These are phyloP conservation scores for Itoplectis maculator DNA, from an alignment of 2,888 invertebrate species.

Conservation along the genomic window DNA sequence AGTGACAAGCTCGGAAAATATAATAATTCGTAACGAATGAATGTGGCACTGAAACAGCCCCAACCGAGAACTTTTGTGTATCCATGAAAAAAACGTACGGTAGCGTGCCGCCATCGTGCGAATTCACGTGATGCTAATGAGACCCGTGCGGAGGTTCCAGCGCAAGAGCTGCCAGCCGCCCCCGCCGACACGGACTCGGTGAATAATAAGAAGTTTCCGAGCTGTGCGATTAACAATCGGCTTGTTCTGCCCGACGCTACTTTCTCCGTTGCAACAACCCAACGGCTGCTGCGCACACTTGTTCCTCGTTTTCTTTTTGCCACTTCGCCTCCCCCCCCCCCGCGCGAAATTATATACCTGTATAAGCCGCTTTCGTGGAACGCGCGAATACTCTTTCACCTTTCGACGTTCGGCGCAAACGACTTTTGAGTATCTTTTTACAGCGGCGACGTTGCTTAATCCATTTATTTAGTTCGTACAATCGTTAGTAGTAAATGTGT, in stretches of 20 bases:
- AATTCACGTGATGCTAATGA: slow-evolving; percentile 69
- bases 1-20: slow-evolving; percentile 8
- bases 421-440: slow-evolving; percentile 40
- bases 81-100: slow-evolving; percentile 60
- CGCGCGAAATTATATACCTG: slow-evolving; percentile 16
- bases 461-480: slow-evolving; percentile 17
- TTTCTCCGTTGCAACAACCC: slow-evolving; percentile 27
- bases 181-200: slow-evolving; percentile 54
- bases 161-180: no score
- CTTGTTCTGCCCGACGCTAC: slow-evolving; percentile 61
- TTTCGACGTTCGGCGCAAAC: slow-evolving; percentile 44
- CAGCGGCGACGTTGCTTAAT: slow-evolving; percentile 14
- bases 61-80: slow-evolving; percentile 65
- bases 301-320: slow-evolving; percentile 18
- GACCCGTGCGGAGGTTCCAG: slow-evolving; percentile 56
- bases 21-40: slow-evolving; percentile 16
- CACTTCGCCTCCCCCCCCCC: not conserved
- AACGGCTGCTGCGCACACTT: slow-evolving; percentile 31
- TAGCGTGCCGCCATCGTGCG: slow-evolving; percentile 66
- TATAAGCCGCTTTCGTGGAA: slow-evolving; percentile 47
- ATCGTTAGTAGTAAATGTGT: no score
- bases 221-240: slow-evolving; percentile 67
- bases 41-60: slow-evolving; percentile 33
- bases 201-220: slow-evolving; percentile 68
- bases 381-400: slow-evolving; percentile 57